Evolutionary conservation across 2,113 vertebrate genomes (phyloP), one percentile per base, ranked within the genome.

Genomic region (Bambusicola thoracicus): DNA sequence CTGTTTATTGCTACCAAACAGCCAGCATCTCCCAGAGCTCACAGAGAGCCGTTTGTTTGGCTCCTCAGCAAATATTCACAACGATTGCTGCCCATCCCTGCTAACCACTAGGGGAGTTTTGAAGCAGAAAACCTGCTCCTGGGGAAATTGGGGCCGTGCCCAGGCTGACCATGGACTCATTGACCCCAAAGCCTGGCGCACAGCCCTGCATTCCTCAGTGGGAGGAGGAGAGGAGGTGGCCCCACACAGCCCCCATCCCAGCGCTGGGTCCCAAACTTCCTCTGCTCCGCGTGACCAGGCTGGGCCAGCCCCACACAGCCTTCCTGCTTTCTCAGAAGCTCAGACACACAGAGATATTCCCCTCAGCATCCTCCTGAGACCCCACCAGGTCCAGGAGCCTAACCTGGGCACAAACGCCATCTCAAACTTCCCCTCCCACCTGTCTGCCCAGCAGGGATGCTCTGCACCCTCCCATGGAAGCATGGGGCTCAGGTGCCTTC

Each of bases 291-390:
- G 17, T 96, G 92, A 95, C 2, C 22, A 14, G 73, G 70, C 62
- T 30, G 93, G 80, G 85, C 1, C 61, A 15, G 58, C 14, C 73
- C 76, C 20, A 21, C 65, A 13, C 27, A 17, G 75, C 90, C 94
- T 93, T 91, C 94, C 89, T 94, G 86, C 72, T 70, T 96, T 96
- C 95, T 87, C 86, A 76, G 92, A 95, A 95, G 83, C 87, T 75
- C 46, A 76, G 27, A 25, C 73, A 51, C 0, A 6, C 43, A 0
- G n/a, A 62, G 56, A 48, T 34, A 68, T 89, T 87, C 51, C 69
- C 65, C 5, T 1, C 8, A 0, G 2, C 55, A 21, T 36, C 63
- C 55, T 53, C 44, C 22, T 2, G 3, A 36, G 17, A 67, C 3
- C 20, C 22, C 12, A 10, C 38, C 20, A 3, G 22, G 29, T 15